A percentile compares a stretch with the other conserved stretches of the same genome.
Evolutionary conservation across 2,113 vertebrate genomes (phyloP).

Genomic region (Microcebus griseorufus): DNA sequence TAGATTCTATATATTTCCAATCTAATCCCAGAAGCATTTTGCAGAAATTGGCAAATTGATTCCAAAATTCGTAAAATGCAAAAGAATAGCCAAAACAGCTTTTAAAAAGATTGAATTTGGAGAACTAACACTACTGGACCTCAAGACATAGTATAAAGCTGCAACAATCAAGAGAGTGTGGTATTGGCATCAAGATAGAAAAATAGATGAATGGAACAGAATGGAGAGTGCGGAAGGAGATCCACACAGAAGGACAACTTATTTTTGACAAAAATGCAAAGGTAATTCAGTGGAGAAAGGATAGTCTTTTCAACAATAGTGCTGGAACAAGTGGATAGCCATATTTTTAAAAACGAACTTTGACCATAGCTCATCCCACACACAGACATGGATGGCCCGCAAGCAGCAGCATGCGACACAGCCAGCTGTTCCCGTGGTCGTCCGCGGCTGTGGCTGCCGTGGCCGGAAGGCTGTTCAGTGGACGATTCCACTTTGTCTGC

Average conservation of each 20-base stretch:
- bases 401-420: too few relatives aligned
- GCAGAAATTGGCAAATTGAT: background rate
- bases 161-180: background rate
- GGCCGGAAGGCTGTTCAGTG: too few relatives aligned
- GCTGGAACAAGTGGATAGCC: background rate
- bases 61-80: conserved; percentile 4
- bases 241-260: background rate
- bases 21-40: background rate
- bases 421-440: accelerated
- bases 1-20: background rate
- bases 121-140: background rate
- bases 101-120: background rate
- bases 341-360: background rate
- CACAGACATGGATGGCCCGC: background rate
- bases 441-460: too few relatives aligned
- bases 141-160: background rate
- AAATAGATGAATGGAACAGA: background rate
- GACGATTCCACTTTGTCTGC: background rate
- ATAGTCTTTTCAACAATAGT: background rate
- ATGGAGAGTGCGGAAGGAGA: background rate
- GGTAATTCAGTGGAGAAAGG: background rate
- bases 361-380: background rate
- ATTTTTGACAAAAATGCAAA: background rate
- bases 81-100: background rate
- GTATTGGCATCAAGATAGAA: background rate